phyloP scores from a whole-genome alignment of 2,888 invertebrate species.

The Microctonus hyperodae region DNA sequence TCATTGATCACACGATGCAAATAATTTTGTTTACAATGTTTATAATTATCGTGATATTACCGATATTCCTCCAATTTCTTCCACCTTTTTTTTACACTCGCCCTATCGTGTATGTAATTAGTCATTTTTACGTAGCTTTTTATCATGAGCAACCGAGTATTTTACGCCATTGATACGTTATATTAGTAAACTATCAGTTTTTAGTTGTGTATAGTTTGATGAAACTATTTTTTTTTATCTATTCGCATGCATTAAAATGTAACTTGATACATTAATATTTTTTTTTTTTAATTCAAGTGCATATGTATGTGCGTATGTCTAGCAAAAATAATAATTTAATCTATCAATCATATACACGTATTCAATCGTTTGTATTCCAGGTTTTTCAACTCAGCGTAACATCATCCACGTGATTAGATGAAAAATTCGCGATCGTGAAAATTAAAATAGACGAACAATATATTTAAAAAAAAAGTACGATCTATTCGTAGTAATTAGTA shows the following conservation, averaged over 20 bases:
- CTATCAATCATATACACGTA: slow-evolving; percentile 35
- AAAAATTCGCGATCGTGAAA: slow-evolving; percentile 4
- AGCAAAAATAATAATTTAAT: background rate
- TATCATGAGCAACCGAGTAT: background rate
- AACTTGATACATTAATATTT: background rate
- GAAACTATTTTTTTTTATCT: slow-evolving; percentile 8
- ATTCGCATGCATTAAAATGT: slow-evolving; percentile 26
- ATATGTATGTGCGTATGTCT: background rate
- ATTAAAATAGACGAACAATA: background rate
- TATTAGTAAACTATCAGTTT: background rate
- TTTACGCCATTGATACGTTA: background rate
- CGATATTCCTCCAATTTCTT: no score
- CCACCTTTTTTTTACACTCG: background rate
- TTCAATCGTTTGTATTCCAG: slow-evolving; percentile 48
- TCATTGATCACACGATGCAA: background rate
- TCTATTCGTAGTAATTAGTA: background rate
- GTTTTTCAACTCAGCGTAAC: slow-evolving; percentile 42
- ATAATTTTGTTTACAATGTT: slow-evolving; percentile 6
- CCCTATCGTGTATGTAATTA: background rate
- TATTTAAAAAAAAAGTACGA: background rate
- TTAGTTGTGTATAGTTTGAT: no score
- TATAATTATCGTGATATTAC: slow-evolving; percentile 12
- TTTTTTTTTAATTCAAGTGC: slow-evolving; percentile 5
- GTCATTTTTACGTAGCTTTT: background rate
- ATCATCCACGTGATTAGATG: slow-evolving; percentile 10